Evolutionary conservation across 2,113 vertebrate genomes (phyloP).

Genomic region (Perca fluviatilis): DNA sequence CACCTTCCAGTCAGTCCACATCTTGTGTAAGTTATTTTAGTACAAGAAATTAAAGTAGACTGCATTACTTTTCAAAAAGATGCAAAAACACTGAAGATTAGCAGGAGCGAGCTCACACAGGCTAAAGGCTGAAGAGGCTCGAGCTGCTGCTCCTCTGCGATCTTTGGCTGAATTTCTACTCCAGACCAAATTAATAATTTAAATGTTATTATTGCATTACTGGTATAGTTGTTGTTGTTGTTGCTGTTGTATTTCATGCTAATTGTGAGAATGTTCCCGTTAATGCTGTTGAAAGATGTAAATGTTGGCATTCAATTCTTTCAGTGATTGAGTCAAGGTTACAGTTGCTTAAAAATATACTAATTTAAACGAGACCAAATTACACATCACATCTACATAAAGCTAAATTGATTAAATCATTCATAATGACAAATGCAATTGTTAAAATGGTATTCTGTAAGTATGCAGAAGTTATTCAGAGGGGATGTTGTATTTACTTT

Average conservation of each 20-base stretch:
- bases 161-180: background rate
- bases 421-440: background rate
- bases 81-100: background rate
- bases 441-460: background rate
- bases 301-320: background rate
- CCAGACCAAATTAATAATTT: background rate
- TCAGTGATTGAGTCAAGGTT: background rate
- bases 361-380: background rate
- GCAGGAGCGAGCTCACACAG: background rate
- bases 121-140: background rate
- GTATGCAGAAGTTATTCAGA: background rate
- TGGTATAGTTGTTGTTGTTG: background rate
- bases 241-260: background rate
- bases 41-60: background rate
- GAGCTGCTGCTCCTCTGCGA: background rate
- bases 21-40: background rate
- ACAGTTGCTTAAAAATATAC: background rate
- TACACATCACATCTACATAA: background rate
- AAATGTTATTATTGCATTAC: background rate
- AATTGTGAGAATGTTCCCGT: background rate
- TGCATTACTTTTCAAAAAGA: background rate
- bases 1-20: background rate
- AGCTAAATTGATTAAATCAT: background rate
- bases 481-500: background rate
- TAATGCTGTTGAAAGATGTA: background rate